Base-by-base conservation (phyloP, 2,888 invertebrate genomes). In the Lasioglossum zephyrum region DNA sequence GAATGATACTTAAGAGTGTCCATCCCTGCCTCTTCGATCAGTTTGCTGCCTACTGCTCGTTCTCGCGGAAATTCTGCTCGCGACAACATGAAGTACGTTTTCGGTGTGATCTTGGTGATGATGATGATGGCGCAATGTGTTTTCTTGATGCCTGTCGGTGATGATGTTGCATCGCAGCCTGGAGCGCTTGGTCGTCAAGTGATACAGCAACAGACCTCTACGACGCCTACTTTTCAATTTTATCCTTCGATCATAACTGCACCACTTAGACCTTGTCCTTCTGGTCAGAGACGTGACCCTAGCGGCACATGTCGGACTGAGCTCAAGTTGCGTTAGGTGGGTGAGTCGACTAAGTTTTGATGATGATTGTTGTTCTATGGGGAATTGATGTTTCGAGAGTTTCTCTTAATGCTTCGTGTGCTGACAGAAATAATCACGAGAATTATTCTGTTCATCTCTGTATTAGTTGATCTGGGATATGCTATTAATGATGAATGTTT, bases 211-310 rank as follows among this genome's bases (percentile, higher is more conserved):
- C 6, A 0, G 2, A 22, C 22, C 22, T 2, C 53, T 53, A 2
- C 2, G 22, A 0, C 4, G 11, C 11, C 3, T 4, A 2, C 1
- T 41, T 0, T 2, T 18, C 6, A 5, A 0, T 18, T 2, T 6
- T 18, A 4, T 26, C 60, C 60, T 11, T 0, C n/a, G 16, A 63
- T 63, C 60, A 63, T 63, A 13, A 1, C 1, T n/a, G 16, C 16
- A 4, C 31, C 26, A 16, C 0, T 5, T 2, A 31, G 5, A 31
- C 31, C 26, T 16, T 63, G 60, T 31, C 60, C 60, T 31, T 0
- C 60, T 5, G 60, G 60, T 63, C 13, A 31, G 0, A 63, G 26
- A 31, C 60, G 26, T 0, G 60, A 31, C 60, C 16, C n/a, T 1
- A 4, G 1, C 16, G 16, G 31, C 0, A 0, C 1, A 0, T 63